These are phyloP conservation scores for Zaprionus tsacasi DNA, from an alignment of 1,140 invertebrate species.

Conservation along the genomic window DNA sequence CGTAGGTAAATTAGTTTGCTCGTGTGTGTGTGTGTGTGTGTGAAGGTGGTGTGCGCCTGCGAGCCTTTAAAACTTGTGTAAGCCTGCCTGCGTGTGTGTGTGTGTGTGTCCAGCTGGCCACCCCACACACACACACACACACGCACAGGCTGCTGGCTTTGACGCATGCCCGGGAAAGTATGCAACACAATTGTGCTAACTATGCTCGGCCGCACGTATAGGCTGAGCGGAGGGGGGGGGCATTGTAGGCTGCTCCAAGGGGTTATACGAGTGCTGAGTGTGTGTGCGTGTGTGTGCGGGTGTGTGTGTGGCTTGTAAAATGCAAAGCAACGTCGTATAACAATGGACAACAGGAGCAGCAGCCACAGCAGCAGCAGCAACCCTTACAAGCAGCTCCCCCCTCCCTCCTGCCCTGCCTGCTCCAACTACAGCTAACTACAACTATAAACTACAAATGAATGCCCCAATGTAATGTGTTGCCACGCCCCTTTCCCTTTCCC, in stretches of 20 bases:
- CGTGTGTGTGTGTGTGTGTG: constrained; percentile 34
- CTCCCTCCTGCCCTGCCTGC: neutral
- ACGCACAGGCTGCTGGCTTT: constrained; percentile 51
- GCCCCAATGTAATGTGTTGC: constrained; percentile 44
- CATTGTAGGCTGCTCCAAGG: constrained; percentile 11
- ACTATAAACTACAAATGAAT: constrained; percentile 72
- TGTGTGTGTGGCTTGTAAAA: constrained; percentile 31
- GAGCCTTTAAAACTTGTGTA: constrained; percentile 17
- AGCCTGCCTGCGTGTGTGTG: constrained; percentile 5
- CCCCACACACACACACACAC: constrained; percentile 24
- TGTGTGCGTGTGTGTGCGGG: constrained; percentile 2
- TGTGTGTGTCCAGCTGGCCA: constrained; percentile 22
- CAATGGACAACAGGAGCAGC: constrained; percentile 61
- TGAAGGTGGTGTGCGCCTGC: constrained; percentile 43
- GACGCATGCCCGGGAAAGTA: constrained; percentile 78
- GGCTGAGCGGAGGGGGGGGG: neutral
- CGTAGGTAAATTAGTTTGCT: constrained; percentile 76
- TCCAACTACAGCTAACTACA: constrained; percentile 22
- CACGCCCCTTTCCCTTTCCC: neutral
- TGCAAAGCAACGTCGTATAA: constrained; percentile 50
- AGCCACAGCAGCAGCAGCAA: constrained; percentile 49
- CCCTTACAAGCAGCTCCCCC: constrained; percentile 40
- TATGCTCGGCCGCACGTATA: constrained; percentile 54
- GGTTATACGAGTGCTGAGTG: constrained; percentile 13
- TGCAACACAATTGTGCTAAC: constrained; percentile 81